Percentiles rank a stretch among this genome's conserved stretches.
Conservation (phyloP, 2,797 vertebrate species). For the Silurus lanzhouensis region DNA sequence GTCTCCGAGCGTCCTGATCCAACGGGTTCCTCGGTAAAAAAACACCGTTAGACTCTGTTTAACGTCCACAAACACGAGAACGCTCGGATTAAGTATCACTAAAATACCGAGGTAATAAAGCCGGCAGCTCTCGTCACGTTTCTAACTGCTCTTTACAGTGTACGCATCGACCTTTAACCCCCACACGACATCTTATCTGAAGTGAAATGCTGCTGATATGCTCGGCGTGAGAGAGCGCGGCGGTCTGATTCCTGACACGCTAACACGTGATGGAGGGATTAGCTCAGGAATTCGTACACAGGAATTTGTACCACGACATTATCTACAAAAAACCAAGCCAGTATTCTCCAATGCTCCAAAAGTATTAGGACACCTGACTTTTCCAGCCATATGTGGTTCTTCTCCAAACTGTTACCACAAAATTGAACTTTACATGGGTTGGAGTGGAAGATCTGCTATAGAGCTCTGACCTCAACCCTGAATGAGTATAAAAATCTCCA, state of each 20-base stretch:
- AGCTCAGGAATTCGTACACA: background rate
- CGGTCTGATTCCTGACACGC: background rate
- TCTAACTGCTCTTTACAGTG: background rate
- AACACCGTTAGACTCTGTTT: background rate
- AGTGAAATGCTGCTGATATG: background rate
- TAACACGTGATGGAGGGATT: background rate
- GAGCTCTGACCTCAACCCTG: too few species aligned
- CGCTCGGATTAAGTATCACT: background rate
- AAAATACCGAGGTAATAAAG: background rate
- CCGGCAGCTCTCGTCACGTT: background rate
- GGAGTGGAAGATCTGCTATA: too few species aligned
- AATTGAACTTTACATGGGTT: too few species aligned
- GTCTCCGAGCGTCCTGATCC: slow-evolving; percentile 58
- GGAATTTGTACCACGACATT: too few species aligned
- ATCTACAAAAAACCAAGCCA: too few species aligned
- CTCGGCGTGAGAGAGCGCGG: too few species aligned
- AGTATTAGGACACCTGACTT: too few species aligned
- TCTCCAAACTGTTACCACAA: too few species aligned
- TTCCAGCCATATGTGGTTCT: too few species aligned
- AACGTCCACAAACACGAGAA: background rate
- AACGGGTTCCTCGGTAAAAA: slow-evolving; percentile 42
- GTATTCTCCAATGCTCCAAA: too few species aligned
- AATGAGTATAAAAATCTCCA: too few species aligned
- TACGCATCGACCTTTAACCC: background rate
- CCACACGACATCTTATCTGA: slow-evolving; percentile 5